Percentiles rank a stretch among this genome's conserved stretches.
These are phyloP conservation scores for Lamprotornis superbus DNA, from an alignment of 2,113 vertebrate genomes.

Conservation along the genomic window DNA sequence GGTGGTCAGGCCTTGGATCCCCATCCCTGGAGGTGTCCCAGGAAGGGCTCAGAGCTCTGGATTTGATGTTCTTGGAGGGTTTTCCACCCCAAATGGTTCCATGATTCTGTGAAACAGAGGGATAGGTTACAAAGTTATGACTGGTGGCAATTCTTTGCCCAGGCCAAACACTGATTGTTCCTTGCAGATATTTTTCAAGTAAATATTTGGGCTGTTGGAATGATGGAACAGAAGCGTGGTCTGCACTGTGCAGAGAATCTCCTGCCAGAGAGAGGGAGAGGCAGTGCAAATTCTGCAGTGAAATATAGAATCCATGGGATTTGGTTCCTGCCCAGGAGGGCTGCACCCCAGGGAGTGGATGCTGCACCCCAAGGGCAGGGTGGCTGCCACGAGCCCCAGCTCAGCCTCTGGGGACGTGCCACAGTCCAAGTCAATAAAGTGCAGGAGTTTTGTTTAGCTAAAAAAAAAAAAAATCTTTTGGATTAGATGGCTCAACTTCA, in stretches of 20 bases:
- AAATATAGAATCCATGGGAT: fast-evolving
- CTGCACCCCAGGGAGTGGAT: background rate
- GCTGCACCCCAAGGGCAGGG: background rate
- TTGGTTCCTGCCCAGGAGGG: background rate
- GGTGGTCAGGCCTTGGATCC: fast-evolving
- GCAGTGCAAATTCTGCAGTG: background rate
- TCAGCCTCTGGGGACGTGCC: background rate
- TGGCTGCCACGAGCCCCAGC: background rate
- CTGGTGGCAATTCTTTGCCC: background rate
- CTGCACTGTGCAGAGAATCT: background rate
- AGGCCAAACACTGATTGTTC: background rate
- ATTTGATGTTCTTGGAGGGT: fast-evolving
- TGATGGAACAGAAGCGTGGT: background rate
- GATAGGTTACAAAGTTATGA: background rate
- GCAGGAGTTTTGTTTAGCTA: constrained; percentile 8
- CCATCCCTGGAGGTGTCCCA: background rate
- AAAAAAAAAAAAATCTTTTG: background rate
- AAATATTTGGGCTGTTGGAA: background rate
- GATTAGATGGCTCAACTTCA: constrained; percentile 43
- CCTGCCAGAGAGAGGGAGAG: background rate
- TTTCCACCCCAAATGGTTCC: background rate
- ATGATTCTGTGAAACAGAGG: background rate
- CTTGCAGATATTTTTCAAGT: background rate
- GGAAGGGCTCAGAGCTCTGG: background rate
- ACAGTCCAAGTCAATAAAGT: constrained; percentile 17